These are phyloP conservation scores for Drosophila erecta DNA, from an alignment of 1,140 invertebrate species.

Conservation along the genomic window DNA sequence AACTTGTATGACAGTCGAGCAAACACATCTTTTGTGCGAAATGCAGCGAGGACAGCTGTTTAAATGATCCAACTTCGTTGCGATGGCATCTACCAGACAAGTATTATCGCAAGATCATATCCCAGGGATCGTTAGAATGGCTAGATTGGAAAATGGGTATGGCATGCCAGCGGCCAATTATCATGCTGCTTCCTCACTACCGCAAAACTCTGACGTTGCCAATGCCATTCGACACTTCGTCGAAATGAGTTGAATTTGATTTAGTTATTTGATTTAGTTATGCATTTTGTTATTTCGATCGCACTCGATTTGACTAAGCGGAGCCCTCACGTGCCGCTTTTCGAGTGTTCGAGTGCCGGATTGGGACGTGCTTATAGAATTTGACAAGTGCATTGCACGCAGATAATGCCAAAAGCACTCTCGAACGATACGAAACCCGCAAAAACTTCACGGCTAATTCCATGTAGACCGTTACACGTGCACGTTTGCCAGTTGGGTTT, in stretches of 20 bases:
- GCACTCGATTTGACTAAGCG: conserved; percentile 36
- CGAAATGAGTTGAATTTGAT: conserved; percentile 6
- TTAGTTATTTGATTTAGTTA: conserved; percentile 35
- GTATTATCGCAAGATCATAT: conserved; percentile 6
- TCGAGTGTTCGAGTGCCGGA: conserved; percentile 27
- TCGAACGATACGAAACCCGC: conserved; percentile 1
- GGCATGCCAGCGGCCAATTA: conserved; percentile 64
- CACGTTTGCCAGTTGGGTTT: conserved; percentile 7
- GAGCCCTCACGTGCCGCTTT: conserved; percentile 49
- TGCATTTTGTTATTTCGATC: conserved; percentile 18
- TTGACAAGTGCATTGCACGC: conserved; percentile 36
- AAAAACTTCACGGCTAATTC: conserved; percentile 10
- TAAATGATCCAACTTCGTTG: conserved; percentile 26
- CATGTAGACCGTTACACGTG: conserved; percentile 18
- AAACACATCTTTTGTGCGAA: conserved; percentile 48
- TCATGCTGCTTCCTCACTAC: conserved; percentile 16
- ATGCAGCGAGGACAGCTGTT: conserved; percentile 41
- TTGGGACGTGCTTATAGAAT: conserved; percentile 52
- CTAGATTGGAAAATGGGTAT: conserved; percentile 45
- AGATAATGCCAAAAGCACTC: conserved; percentile 16
- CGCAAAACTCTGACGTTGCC: conserved; percentile 1
- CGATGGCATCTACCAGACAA: conserved; percentile 12
- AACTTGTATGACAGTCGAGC: conserved; percentile 19
- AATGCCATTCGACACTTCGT: conserved; percentile 43
- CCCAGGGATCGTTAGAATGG: conserved; percentile 2